Conservation (phyloP, 92 coral and sea anemone species). For the Phymanthus crucifer region DNA sequence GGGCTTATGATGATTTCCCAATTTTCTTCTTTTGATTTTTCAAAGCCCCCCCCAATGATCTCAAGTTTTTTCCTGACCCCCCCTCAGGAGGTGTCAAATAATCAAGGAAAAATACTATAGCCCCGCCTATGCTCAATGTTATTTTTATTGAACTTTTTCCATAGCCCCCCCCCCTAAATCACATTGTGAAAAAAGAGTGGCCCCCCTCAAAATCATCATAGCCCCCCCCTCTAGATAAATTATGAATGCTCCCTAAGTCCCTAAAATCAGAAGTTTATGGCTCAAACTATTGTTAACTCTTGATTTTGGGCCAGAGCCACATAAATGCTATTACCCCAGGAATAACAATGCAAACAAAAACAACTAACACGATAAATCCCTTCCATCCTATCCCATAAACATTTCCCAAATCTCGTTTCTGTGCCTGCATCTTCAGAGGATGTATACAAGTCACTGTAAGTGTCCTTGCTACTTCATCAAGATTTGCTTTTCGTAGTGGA, state of each 20-base stretch:
- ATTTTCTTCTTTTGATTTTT: too few species aligned
- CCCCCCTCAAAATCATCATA: too few species aligned
- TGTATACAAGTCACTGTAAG: conserved; percentile 91
- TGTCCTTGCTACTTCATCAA: conserved; percentile 84
- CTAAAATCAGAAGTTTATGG: not conserved
- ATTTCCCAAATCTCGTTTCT: conserved; percentile 77
- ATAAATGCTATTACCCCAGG: conserved; percentile 61
- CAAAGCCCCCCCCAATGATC: too few species aligned
- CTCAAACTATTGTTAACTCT: conserved; percentile 28
- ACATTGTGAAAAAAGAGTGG: too few species aligned
- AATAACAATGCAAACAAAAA: conserved; percentile 70
- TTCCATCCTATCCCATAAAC: conserved; percentile 95
- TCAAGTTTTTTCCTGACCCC: too few species aligned
- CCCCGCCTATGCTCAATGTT: too few species aligned
- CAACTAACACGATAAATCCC: conserved; percentile 62
- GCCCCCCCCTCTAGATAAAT: too few species aligned
- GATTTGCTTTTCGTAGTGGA: conserved; percentile 67
- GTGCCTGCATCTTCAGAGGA: conserved; percentile 67
- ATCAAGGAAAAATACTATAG: too few species aligned
- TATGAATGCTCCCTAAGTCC: not conserved
- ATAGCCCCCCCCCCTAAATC: too few species aligned
- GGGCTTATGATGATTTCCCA: too few species aligned
- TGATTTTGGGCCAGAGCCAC: conserved; percentile 38
- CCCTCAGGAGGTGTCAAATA: too few species aligned
- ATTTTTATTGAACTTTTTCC: too few species aligned